Evolutionary conservation across 2,113 vertebrate genomes (phyloP), one percentile per base, ranked within the genome.

Genomic region (Siniperca knerii): DNA sequence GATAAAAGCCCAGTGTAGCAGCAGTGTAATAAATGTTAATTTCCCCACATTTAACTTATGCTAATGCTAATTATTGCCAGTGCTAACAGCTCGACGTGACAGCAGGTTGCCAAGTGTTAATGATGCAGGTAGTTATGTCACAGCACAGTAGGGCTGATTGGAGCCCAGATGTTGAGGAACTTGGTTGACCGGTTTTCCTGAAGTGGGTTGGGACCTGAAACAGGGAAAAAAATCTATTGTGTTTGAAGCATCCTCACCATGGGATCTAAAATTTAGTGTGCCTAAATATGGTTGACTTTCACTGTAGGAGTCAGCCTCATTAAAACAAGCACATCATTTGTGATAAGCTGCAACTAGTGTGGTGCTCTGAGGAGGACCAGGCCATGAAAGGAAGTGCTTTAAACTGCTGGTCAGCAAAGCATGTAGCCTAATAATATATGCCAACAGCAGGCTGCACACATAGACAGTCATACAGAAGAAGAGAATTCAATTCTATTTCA

Each of bases 101-200:
- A 87, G 89, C 89, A 85, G 87, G 87, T 78, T 81, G 90, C 69
- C 40, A 25, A 75, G 86, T 89, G 84, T 85, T 90, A 89, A 89
- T 83, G 71, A 81, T 73, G 80, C 85, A 76, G 86, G 78, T 78
- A 80, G 69, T 86, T 58, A 58, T 79, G 83, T 82, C 64, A 67
- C 86, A 77, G 82, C 75, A 74, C 87, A 81, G 85, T 79, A 8
- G 76, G 64, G 75, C 52, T 64, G 85, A 89, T 79, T 82, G 82
- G 40, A 65, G 77, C 79, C 21, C 90, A 94, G 89, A 91, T 88
- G 90, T 83, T 81, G 33, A 55, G 70, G 46, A 70, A 70, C 54
- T 77, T 71, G 46, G 40, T 85, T 54, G 81, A 86, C 29, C 70
- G 64, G 54, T 77, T 79, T 81, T 77, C 12, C 70, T 18, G 6